These are phyloP conservation scores for Siderastrea siderea DNA, from an alignment of 92 coral and sea anemone genomes.

Conservation along the genomic window DNA sequence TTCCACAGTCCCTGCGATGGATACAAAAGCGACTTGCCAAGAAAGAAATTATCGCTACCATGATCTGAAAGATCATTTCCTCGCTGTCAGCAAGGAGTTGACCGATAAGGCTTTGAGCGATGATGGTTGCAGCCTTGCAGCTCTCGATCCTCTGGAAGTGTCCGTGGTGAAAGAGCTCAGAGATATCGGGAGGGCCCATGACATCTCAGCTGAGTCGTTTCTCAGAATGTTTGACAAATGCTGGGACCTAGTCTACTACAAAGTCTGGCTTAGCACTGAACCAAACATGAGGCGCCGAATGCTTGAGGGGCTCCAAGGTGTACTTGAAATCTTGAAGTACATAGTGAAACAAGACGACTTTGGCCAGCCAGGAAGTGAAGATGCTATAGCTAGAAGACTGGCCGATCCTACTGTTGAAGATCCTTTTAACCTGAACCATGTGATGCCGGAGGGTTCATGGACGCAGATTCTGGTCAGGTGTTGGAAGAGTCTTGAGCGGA, in stretches of 20 bases:
- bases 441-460: slow-evolving; percentile 3
- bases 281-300: neutral
- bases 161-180: neutral
- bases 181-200: neutral
- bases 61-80: slow-evolving; percentile 20
- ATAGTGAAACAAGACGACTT: neutral
- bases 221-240: too few relatives aligned
- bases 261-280: neutral
- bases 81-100: neutral
- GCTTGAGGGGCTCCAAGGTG: neutral
- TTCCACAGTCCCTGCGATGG: neutral
- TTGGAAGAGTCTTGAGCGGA: neutral
- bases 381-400: neutral
- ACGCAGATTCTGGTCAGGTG: neutral
- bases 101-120: neutral
- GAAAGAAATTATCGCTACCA: neutral
- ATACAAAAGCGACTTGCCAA: too few relatives aligned
- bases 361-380: slow-evolving; percentile 9
- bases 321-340: slow-evolving; percentile 4
- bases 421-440: neutral
- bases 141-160: slow-evolving; percentile 1
- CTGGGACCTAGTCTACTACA: too few relatives aligned
- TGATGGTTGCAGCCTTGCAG: neutral
- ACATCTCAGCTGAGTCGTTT: neutral
- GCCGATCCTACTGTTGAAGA: neutral